A percentile compares a stretch with the other conserved stretches of the same genome.
Conservation (phyloP, 2,888 invertebrate species). For the Cheilosia scutellata region DNA sequence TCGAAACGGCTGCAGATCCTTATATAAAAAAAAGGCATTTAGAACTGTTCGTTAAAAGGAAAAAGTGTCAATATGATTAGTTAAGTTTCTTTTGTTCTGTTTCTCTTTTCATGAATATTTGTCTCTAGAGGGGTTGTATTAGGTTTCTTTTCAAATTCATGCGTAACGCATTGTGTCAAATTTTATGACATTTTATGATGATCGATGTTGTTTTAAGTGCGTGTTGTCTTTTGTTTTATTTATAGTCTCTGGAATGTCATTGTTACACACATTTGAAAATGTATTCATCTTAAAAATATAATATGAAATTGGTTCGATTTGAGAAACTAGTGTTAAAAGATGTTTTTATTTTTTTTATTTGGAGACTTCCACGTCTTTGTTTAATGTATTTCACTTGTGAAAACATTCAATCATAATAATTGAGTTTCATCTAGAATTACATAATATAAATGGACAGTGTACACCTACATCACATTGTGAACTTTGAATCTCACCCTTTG, state of each 20-base stretch:
- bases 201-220: conserved; percentile 50
- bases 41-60: no score
- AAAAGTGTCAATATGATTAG: conserved; percentile 52
- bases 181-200: conserved; percentile 49
- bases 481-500: no score
- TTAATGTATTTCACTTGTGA: no score
- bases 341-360: background rate
- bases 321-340: background rate
- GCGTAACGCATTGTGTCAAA: conserved; percentile 41
- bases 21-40: background rate
- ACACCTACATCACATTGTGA: no score
- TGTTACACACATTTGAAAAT: conserved; percentile 10
- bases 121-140: conserved; percentile 24
- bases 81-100: conserved; percentile 12
- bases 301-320: no score
- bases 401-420: no score
- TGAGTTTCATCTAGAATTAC: no score
- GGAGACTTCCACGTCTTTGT: no score
- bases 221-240: conserved; percentile 35
- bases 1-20: conserved; percentile 44
- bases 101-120: background rate
- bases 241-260: conserved; percentile 5
- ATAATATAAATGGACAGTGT: no score
- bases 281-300: background rate
- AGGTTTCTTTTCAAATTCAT: conserved; percentile 45